Conservation (phyloP, 2,113 vertebrate species). For the Garra rufa region DNA sequence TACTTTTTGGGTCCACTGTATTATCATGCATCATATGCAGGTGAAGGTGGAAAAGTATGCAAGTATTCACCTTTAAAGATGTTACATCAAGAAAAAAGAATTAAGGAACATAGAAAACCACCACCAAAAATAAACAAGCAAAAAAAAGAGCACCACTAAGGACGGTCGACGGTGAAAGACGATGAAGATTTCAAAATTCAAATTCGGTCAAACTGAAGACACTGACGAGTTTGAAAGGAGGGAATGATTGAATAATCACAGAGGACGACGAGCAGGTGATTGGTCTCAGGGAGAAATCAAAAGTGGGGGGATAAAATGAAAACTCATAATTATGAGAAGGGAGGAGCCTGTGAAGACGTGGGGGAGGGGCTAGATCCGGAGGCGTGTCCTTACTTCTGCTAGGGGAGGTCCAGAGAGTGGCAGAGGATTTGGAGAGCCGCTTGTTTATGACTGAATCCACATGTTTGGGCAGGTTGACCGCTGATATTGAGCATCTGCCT, state of each 20-base stretch:
- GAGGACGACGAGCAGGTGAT: constrained; percentile 61
- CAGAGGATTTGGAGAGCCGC: constrained; percentile 99
- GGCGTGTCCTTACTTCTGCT: constrained; percentile 94
- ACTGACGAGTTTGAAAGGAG: constrained; percentile 48
- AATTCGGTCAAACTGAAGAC: constrained; percentile 39
- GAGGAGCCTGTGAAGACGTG: constrained; percentile 59
- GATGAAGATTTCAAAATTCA: constrained; percentile 50
- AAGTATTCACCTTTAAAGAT: not conserved
- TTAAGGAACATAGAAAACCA: constrained; percentile 53
- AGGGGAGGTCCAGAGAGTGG: constrained; percentile 99
- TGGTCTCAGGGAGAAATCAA: constrained; percentile 54
- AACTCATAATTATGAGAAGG: constrained; percentile 58
- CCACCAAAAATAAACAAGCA: constrained; percentile 63
- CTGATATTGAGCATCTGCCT: constrained; percentile 97
- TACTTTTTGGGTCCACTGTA: not conserved
- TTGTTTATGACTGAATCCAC: constrained; percentile 99
- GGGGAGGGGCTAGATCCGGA: constrained; percentile 53
- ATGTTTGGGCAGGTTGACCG: constrained; percentile 99
- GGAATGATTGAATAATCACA: constrained; percentile 63
- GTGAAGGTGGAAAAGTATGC: not conserved
- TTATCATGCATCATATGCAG: constrained; percentile 2
- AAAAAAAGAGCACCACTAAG: constrained; percentile 43
- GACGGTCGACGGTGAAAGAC: constrained; percentile 47
- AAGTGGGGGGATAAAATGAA: constrained; percentile 52
- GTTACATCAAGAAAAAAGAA: constrained; percentile 6